Base-by-base conservation (phyloP, 2,888 invertebrate genomes). In the Psylliodes chrysocephalus region DNA sequence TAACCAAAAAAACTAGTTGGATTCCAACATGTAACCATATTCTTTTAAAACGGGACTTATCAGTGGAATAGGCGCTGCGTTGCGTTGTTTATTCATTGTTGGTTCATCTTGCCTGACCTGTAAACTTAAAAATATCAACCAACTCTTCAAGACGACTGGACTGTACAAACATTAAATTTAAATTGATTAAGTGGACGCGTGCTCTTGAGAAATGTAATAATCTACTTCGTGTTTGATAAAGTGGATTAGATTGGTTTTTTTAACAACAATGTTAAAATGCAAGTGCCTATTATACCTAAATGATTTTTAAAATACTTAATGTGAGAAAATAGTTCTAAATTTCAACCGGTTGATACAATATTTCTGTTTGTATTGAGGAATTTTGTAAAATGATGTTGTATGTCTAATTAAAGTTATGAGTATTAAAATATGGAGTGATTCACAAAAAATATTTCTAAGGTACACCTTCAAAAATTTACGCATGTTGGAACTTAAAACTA, bases 171-270 rank as follows among this genome's bases (percentile, higher is more conserved):
- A 70, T 63, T 65, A 70, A 64, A 62, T 70, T 68, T 67, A 71
- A 72, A 71, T 71, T 71, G 68, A 71, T 72, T 70, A 70, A 68
- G 66, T 64, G 60, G 63, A 67, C 71, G 71, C 71, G 71, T 72
- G 71, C 69, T 69, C 60, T 46, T 25, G 38, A 55, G 47, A 47
- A 56, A 56, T 47, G 30, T 35, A n/a, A 46, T 35, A 44, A 22
- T 42, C 6, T n/a, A 15, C 6, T 28, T 53, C 19, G 19, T 19
- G 14, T 38, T 12, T 53, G 19, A 19, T 15, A 53, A 38, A 53
- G 3, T 12, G 10, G 19, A 18, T 35, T 38, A 40, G 5, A 25
- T 40, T 54, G 18, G 10, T 25, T 40, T 38, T 38, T 22, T 22
- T 7, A 22, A 22, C 22, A 6, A 22, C 22, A 22, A 4, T 4